phyloP scores from a whole-genome alignment of 2,797 vertebrate genomes.

The Chelidonichthys spinosus region DNA sequence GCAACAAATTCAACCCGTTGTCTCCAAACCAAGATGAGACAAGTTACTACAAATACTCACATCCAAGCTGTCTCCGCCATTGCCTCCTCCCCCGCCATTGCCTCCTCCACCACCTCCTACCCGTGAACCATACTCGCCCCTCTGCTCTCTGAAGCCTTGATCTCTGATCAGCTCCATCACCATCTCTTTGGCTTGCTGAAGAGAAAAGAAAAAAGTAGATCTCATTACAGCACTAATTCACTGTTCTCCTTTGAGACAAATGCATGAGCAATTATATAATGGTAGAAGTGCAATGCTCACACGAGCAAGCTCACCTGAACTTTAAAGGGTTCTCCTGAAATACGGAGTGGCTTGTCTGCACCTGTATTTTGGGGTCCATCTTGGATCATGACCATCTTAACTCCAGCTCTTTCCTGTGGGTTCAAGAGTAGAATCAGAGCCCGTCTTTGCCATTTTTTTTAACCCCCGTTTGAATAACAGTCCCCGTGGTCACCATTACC shows the following conservation, averaged over 20 bases:
- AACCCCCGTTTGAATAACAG: not conserved
- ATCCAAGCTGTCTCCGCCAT: constrained; percentile 88
- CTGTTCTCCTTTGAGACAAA: not conserved
- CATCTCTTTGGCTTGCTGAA: constrained; percentile 99
- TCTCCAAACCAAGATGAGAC: not conserved
- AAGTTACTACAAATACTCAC: constrained; percentile 84
- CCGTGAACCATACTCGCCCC: constrained; percentile 97
- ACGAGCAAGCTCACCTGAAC: constrained; percentile 87
- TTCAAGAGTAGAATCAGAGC: not conserved
- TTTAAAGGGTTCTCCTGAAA: constrained; percentile 99
- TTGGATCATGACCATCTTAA: constrained; percentile 99
- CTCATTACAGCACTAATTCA: not conserved
- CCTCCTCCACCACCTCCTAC: constrained; percentile 84
- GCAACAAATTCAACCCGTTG: fast-evolving
- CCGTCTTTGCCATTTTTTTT: not conserved
- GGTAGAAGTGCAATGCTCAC: not conserved
- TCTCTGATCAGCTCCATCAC: constrained; percentile 99
- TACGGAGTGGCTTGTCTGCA: constrained; percentile 97
- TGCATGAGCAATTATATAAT: not conserved
- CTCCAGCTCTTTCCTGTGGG: constrained; percentile 93
- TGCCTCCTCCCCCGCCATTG: fast-evolving
- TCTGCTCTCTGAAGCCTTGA: constrained; percentile 97
- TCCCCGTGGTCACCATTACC: too few relatives aligned
- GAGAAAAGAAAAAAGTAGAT: not conserved
- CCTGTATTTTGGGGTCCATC: constrained; percentile 99